These are phyloP conservation scores for Nipponia nippon DNA, from an alignment of 2,113 vertebrate genomes.

Conservation along the genomic window DNA sequence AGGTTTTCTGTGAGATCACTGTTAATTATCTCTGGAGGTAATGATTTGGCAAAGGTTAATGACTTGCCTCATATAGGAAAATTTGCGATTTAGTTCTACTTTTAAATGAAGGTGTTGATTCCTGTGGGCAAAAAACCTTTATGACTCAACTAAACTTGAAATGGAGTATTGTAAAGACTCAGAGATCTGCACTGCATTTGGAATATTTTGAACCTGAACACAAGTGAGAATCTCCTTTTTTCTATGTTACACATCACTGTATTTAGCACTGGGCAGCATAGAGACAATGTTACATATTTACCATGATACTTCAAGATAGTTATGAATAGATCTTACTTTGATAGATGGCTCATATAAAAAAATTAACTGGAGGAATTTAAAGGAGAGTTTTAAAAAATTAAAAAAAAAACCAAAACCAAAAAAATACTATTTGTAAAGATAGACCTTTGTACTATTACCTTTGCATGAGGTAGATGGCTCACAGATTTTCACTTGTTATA, in stretches of 20 bases:
- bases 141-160: conserved; percentile 19
- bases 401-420: too few species aligned
- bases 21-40: conserved; percentile 64
- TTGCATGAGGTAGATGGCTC: background rate
- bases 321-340: background rate
- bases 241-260: background rate
- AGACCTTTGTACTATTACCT: background rate
- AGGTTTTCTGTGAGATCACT: conserved; percentile 47
- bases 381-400: background rate
- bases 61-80: conserved; percentile 51
- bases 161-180: background rate
- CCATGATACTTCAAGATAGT: background rate
- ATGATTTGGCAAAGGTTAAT: conserved; percentile 69
- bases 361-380: background rate
- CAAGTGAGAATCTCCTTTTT: background rate
- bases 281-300: background rate
- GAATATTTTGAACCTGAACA: background rate
- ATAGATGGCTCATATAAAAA: background rate
- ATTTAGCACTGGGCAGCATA: background rate
- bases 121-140: background rate
- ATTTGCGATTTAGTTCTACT: conserved; percentile 51
- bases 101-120: conserved; percentile 59
- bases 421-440: background rate
- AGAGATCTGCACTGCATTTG: background rate
- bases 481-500: background rate